Base-by-base conservation (phyloP, 1,140 invertebrate genomes). In the Acromyrmex echinatior region DNA sequence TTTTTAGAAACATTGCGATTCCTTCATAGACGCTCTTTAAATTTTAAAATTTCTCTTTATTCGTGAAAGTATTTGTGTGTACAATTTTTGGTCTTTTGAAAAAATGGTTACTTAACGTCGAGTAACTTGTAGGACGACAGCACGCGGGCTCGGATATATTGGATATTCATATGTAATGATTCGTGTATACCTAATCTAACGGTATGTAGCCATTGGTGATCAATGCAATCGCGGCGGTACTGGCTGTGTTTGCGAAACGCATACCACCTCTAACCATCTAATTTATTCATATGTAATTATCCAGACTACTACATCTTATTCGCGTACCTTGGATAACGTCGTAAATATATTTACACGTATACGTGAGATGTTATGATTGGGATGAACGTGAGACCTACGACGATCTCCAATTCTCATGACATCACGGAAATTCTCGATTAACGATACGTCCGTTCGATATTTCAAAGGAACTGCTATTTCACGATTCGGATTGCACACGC, bases 271-370 rank as follows among this genome's bases (percentile, higher is more conserved):
- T 80, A 86, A 68, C 56, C 53, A 14, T 62, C 63, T 60, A 51
- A 76, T 56, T 84, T 84, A 84, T 63, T 56, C 16, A 21, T 81
- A 51, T 86, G 51, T 86, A 86, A 86, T 86, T 86, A 86, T 86
- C 45, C 85, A 81, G 65, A 53, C 63, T 86, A 68, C 65, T 56
- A 68, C 16, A 16, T 73, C 56, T 49, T 80, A 25, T 16, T 31
- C 31, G 39, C n/a, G 14, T 21, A 56, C 49, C 28, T 51, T 4
- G 28, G 10, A 21, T 39, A 35, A 68, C 35, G 21, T 53, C 45
- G 39, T 28, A 28, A 45, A 84, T 63, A 31, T 81, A 76, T 51
- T 51, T 74, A 58, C n/a, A 82, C 14, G 25, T 58, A 39, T 84
- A 82, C 66, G 63, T 81, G 65, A 81, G 63, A 82, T 74, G 80